Base-by-base conservation (phyloP, 2,888 invertebrate genomes). In the Tetranychus truncatus region DNA sequence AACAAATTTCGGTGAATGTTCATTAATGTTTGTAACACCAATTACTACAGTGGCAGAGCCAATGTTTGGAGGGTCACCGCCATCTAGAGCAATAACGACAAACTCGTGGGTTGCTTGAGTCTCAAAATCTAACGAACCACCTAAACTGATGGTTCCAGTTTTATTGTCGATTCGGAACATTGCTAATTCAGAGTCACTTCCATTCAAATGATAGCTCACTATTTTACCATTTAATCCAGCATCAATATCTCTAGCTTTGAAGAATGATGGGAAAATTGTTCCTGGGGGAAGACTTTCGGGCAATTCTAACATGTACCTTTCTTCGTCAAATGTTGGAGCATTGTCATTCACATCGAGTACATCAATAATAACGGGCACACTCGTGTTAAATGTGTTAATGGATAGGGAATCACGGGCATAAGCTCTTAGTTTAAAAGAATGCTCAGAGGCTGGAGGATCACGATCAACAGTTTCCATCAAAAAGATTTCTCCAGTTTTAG, bases 11-110 rank as follows among this genome's bases (percentile, higher is more conserved):
- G 83, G 83, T 11, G 82, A 81, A 74, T 82, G 82, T 77, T 83
- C 84, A 78, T 84, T 84, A 72, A 84, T 81, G 76, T 83, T 83
- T n/a, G 80, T 79, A 6, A 82, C 80, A 44, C 79, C 78, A 20
- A 81, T 78, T 6, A 79, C 77, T 1, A 80, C 79, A 15, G 75
- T 77, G 1, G 80, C 80, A 6, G 77, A 77, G 9, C 80, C 79
- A 65, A 75, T 69, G 24, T 74, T 71, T 20, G 79, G 77, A 9
- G 80, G 79, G 9, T 76, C 66, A 21, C 80, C 80, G 44, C 78
- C 78, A 76, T 80, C 80, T 1, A 78, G 76, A 24, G 80, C 80
- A 46, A 79, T 77, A 8, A 80, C 78, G n/a, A 76, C 77, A 71
- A 80, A 79, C 44, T 78, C 77, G 45, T 79, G 78, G 46, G 77